Base-by-base conservation (phyloP, 2,113 vertebrate species). In the Paramisgurnus dabryanus region DNA sequence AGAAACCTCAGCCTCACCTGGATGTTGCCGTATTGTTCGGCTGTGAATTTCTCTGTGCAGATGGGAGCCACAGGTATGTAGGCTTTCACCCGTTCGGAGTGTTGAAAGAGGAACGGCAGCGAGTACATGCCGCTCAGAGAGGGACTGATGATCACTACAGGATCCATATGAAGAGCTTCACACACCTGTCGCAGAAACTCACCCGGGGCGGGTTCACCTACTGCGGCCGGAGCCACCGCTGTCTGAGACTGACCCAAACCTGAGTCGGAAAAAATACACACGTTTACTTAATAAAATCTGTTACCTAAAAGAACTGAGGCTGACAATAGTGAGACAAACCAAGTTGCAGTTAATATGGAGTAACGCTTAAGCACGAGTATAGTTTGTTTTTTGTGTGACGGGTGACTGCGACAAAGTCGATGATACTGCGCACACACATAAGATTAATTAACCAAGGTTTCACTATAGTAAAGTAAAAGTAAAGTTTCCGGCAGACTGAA, bases 81-180 rank as follows among this genome's bases (percentile, higher is more conserved):
- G 7, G 93, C 98, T 75, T 89, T 94, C 15, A 98, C 60, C 83
- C 94, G 89, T 9, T 91, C 85, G 63, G 86, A 90, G 74, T 96
- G 92, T 81, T 95, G 91, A 1, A 92, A 86, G 76, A 99, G 92
- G 92, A 97, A 96, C 2, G 97, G 96, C 78, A 99, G 92, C 0
- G 96, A 96, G 85, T 98, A 99, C 96, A 98, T 98, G 84, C 98
- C 98, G 0, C 98, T 99, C 84, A 99, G 90, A 0, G 98, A 99
- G 0, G 98, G 97, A 87, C 97, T 99, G 90, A 99, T 87, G 87
- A 99, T 88, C 86, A 96, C 97, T 0, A 90, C 95, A 0, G 93
- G 87, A 5, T 87, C 91, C 79, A 96, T 87, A 63, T 88, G 50
- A 89, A 99, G 89, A 58, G 86, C 90, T 58, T 95, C 93, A 7